Evolutionary conservation across 2,113 vertebrate genomes (phyloP).

Genomic region (Peromyscus maniculatus): DNA sequence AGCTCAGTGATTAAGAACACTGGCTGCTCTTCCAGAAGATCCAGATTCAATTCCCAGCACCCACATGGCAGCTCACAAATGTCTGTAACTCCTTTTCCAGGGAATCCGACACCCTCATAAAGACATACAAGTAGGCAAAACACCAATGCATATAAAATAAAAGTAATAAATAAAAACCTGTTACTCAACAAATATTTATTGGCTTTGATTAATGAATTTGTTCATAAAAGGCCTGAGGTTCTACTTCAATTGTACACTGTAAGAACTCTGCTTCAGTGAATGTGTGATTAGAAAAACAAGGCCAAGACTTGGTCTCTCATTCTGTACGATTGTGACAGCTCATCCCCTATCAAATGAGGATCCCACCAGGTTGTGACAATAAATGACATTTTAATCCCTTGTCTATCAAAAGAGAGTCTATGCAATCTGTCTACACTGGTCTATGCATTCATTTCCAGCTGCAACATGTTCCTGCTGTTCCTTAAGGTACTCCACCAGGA

Average conservation of each 20-base stretch:
- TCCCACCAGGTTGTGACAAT: neutral
- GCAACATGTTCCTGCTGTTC: neutral
- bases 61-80: no score
- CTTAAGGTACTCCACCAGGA: neutral
- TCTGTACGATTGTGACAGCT: neutral
- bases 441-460: neutral
- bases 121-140: no score
- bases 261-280: neutral
- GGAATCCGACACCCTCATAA: no score
- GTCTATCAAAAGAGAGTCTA: neutral
- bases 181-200: neutral
- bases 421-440: neutral
- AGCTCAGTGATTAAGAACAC: no score
- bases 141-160: no score
- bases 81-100: no score
- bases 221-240: neutral
- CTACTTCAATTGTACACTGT: accelerated
- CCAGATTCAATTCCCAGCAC: no score
- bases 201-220: neutral
- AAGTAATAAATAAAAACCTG: no score
- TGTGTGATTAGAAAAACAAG: neutral
- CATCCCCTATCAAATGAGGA: neutral
- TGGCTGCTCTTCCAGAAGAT: no score
- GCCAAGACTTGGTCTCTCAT: neutral
- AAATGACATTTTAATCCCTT: neutral